Conservation (phyloP, 2,113 vertebrate genomes). For the Lonchura striata region DNA sequence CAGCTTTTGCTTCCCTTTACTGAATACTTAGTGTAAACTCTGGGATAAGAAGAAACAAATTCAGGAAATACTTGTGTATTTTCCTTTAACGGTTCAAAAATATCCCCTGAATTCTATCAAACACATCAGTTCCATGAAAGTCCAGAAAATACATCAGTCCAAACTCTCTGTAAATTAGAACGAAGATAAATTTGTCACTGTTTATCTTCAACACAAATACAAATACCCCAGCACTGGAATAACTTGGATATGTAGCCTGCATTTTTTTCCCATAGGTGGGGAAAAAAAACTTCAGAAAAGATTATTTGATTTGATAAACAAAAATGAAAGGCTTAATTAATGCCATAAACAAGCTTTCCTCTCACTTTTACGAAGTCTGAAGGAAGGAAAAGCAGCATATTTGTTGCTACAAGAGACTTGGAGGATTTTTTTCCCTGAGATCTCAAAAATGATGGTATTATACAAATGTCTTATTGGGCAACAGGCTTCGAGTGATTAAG, state of each 20-base stretch:
- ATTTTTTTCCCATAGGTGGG: neutral
- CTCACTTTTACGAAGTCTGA: neutral
- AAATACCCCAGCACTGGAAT: neutral
- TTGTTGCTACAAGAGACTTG: neutral
- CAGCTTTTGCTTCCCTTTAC: constrained; percentile 56
- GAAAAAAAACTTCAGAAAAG: neutral
- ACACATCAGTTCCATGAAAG: neutral
- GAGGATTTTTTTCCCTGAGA: neutral
- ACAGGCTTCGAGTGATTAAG: fast-evolving
- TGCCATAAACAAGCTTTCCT: neutral
- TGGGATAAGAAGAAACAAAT: constrained; percentile 55
- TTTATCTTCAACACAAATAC: neutral
- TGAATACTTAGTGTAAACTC: constrained; percentile 47
- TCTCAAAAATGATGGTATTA: neutral
- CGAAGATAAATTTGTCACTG: neutral
- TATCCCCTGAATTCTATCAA: constrained; percentile 14
- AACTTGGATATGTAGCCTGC: neutral
- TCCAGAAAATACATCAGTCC: neutral
- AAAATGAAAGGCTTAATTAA: neutral
- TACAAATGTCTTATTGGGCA: neutral
- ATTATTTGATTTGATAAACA: neutral
- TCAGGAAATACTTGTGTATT: constrained; percentile 58
- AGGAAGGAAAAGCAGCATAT: neutral
- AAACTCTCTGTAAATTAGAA: neutral
- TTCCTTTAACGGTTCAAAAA: constrained; percentile 25